These are phyloP conservation scores for Apomyelois bistriatella DNA, from an alignment of 2,888 invertebrate species.

Conservation along the genomic window DNA sequence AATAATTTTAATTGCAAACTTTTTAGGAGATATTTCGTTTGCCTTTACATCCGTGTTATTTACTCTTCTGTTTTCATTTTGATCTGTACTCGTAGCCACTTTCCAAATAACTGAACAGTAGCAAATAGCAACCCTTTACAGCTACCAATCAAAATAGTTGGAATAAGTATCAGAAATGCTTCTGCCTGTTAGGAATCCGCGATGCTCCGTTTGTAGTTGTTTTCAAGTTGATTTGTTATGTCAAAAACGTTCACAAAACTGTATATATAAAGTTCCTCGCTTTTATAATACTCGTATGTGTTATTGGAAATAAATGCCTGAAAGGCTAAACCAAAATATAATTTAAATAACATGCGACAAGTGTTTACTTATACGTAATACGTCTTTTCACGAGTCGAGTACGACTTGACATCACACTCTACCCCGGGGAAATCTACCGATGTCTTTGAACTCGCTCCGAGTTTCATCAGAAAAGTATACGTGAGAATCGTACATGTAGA, in stretches of 20 bases:
- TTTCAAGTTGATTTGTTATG: background rate
- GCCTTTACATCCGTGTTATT: background rate
- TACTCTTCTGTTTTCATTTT: background rate
- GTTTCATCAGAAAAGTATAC: constrained; percentile 19
- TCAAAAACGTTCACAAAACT: background rate
- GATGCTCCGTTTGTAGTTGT: background rate
- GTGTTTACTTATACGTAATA: constrained; percentile 5
- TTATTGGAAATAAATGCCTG: too few relatives aligned
- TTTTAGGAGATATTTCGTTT: too few relatives aligned
- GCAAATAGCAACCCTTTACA: constrained; percentile 13
- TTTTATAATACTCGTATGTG: too few relatives aligned
- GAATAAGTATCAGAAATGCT: constrained; percentile 4
- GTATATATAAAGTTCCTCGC: background rate
- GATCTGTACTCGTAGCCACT: constrained; percentile 4
- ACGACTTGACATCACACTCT: constrained; percentile 15
- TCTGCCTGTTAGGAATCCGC: background rate
- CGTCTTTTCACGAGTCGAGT: background rate
- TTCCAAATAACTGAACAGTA: constrained; percentile 15
- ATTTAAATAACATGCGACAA: background rate
- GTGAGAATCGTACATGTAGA: background rate
- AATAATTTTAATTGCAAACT: background rate
- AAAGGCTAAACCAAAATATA: background rate
- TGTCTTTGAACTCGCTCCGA: constrained; percentile 17
- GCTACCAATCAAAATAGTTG: constrained; percentile 9
- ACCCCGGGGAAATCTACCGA: constrained; percentile 20